A percentile compares a stretch with the other conserved stretches of the same genome.
Evolutionary conservation across 2,113 vertebrate species (phyloP).

Genomic region (Bufo gargarizans): DNA sequence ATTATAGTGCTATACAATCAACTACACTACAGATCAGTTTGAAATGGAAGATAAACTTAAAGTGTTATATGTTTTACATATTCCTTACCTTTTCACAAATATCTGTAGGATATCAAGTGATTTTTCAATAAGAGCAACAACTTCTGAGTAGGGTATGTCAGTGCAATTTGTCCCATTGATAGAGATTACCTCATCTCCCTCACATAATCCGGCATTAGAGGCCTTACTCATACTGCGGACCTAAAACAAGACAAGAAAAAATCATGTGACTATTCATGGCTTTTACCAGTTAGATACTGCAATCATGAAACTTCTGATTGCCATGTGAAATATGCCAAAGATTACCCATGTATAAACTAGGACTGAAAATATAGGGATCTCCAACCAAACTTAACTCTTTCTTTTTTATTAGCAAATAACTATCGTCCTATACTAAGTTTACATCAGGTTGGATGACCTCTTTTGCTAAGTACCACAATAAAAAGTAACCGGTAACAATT

Average conservation of each 20-base stretch:
- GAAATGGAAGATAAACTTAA: neutral
- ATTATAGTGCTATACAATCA: neutral
- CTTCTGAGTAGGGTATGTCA: constrained; percentile 83
- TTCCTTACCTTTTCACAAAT: constrained; percentile 88
- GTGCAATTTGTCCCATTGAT: constrained; percentile 87
- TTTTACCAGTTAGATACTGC: neutral
- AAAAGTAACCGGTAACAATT: no score
- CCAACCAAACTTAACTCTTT: no score
- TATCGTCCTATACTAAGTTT: no score
- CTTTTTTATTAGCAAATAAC: no score
- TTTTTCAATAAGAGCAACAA: constrained; percentile 79
- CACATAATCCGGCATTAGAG: constrained; percentile 80
- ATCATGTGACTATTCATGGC: neutral
- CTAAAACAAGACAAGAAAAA: constrained; percentile 63
- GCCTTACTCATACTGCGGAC: constrained; percentile 80
- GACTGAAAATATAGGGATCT: neutral
- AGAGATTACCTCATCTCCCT: constrained; percentile 89
- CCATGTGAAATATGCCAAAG: neutral
- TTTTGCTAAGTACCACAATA: no score
- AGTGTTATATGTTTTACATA: neutral
- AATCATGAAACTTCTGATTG: neutral
- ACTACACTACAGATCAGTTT: neutral
- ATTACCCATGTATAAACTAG: neutral
- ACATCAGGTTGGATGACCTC: no score
- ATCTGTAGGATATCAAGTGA: constrained; percentile 84